Evolutionary conservation across 2,797 vertebrate genomes (phyloP), one percentile per base, ranked within the genome.

Genomic region (Diglossa cyanea): DNA sequence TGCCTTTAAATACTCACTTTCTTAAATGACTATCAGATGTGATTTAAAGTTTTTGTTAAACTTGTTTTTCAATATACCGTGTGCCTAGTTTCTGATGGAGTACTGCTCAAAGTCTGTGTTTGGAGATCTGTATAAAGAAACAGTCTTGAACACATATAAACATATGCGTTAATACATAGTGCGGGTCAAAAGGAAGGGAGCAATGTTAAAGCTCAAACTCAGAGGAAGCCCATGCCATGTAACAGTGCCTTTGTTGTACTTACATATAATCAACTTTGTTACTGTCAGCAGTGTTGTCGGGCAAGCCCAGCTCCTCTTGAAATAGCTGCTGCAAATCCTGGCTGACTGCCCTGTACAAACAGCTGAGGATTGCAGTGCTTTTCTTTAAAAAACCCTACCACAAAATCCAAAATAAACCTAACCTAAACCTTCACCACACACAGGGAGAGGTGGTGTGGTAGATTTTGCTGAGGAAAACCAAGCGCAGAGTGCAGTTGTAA

Each of bases 171-270:
- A 89, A 86, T 77, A 58, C 3, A 39, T 31, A 67, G 55, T 55
- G 47, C 91, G 76, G 75, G 47, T 75, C 31, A 62, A 57, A 93
- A 77, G 75, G 78, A 75, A 88, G 80, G 81, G 76, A 84, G 82
- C 28, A 21, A 10, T 45, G 88, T 89, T 95, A 74, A 89, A 92
- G 71, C 66, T 71, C 60, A 88, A 63, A 60, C 2, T 7, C 70
- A 82, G 72, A 93, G 77, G 77, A 87, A 79, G 40, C 89, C 91
- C 87, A 16, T 75, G 68, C 53, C 51, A 17, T 55, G 28, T 95
- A 93, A 79, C 86, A 54, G 58, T 88, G 28, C 91, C 40, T 90
- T 91, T 80, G 61, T 91, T 90, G 58, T 92, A 31, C 82, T 45
- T 31, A 14, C 26, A 35, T 84, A 48, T 78, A 87, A 50, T 62